Base-by-base conservation (phyloP, 1,140 invertebrate species). In the Melipona quadrifasciata region DNA sequence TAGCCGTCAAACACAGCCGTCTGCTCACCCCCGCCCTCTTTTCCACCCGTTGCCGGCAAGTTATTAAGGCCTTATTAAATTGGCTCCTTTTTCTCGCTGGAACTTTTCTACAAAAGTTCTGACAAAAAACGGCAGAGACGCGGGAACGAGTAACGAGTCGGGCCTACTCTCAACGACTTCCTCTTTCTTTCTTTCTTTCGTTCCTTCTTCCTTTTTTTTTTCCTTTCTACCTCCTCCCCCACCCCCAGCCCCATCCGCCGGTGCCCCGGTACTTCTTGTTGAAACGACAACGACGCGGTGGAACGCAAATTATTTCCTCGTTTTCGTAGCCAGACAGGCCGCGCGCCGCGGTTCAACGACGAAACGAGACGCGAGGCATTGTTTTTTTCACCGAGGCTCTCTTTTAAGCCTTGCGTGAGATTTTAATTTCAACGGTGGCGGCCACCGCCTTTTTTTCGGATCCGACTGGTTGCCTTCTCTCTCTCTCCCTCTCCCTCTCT, bases 41-140 rank as follows among this genome's bases (percentile, higher is more conserved):
- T 47, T 47, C 8, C 39, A 10, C 39, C 39, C 39, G 82, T 74
- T 85, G 75, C 64, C 17, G 79, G 71, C 82, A 90, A 92, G 90
- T 92, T 92, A 92, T 92, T 91, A 92, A 91, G 89, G 89, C 90
- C 89, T 92, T 92, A 92, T 92, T 92, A 92, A 91, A 92, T 90
- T 88, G 91, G 84, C 92, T 91, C 89, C 75, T 88, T 88, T 47
- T 86, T 86, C 81, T 80, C 72, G 79, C 51, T 39, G 80, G 65
- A 90, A 86, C 78, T 81, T 88, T 90, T 90, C 88, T 86, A 81
- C 80, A n/a, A n/a, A n/a, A n/a, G n/a, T n/a, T n/a, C 86, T 85
- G 89, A 83, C 88, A 89, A 90, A 90, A 90, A 89, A 27, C 57
- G 86, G 68, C 80, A 80, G 80, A 57, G 39, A 84, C 79, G 77